Conservation (phyloP, 2,113 vertebrate species). For the Sapayoa aenigma region DNA sequence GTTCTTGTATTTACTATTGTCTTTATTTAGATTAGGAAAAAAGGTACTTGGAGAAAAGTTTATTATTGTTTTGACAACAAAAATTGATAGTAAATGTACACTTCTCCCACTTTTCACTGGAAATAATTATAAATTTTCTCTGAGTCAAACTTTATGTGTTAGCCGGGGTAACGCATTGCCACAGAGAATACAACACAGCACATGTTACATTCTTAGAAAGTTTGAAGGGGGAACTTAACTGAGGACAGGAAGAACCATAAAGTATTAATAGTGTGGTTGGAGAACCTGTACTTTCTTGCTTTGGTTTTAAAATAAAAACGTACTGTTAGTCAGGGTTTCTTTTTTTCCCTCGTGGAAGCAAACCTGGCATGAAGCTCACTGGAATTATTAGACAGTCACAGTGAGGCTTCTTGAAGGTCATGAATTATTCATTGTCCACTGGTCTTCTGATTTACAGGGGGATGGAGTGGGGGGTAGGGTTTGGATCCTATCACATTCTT, state of each 20-base stretch:
- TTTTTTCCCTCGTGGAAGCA: not conserved
- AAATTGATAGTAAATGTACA: not conserved
- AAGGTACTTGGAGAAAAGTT: not conserved
- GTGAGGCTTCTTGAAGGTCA: not conserved
- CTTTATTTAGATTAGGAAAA: not conserved
- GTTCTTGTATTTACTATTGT: not conserved
- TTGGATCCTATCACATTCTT: not conserved
- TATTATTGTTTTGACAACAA: not conserved
- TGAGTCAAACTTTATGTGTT: not conserved
- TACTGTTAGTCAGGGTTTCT: not conserved
- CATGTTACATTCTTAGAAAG: not conserved
- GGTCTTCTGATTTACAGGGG: not conserved
- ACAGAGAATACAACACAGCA: not conserved
- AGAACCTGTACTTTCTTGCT: not conserved
- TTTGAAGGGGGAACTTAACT: not conserved
- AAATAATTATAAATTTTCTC: not conserved
- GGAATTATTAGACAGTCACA: not conserved
- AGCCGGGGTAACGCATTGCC: not conserved
- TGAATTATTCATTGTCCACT: slow-evolving; percentile 8
- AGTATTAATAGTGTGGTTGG: not conserved
- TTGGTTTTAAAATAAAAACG: not conserved
- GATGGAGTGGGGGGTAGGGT: not conserved
- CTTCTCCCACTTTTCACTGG: not conserved
- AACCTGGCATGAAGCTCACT: not conserved
- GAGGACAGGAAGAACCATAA: not conserved